These are phyloP conservation scores for Araneus ventricosus DNA, from an alignment of 1,140 invertebrate genomes.

Conservation along the genomic window DNA sequence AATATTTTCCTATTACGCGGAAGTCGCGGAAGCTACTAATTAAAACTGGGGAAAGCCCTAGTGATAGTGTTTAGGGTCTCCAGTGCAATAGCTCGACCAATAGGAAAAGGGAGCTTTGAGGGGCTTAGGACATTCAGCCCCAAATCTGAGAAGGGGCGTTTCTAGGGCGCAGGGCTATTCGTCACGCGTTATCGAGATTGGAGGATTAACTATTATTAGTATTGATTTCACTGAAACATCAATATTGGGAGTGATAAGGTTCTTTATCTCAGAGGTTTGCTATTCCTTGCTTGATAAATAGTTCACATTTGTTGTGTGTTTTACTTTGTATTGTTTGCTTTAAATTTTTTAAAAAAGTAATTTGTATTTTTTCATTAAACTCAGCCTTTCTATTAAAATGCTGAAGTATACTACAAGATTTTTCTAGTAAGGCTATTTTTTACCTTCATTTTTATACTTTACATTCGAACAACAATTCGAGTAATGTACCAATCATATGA, in stretches of 20 bases:
- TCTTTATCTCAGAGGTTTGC: too few species aligned
- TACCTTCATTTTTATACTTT: too few species aligned
- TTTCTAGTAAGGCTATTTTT: too few species aligned
- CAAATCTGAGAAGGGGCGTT: neutral
- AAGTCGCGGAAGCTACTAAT: constrained; percentile 43
- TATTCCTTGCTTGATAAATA: too few species aligned
- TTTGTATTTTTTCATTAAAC: too few species aligned
- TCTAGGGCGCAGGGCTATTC: constrained; percentile 13
- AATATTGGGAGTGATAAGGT: neutral
- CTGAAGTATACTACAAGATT: too few species aligned
- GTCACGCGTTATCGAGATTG: constrained; percentile 30
- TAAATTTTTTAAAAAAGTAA: too few species aligned
- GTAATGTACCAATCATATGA: too few species aligned
- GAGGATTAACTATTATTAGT: constrained; percentile 23
- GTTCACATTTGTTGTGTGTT: too few species aligned
- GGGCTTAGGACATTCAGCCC: constrained; percentile 35
- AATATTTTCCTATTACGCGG: constrained; percentile 39
- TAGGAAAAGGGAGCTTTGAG: constrained; percentile 25
- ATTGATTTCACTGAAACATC: neutral
- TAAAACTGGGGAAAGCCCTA: constrained; percentile 38
- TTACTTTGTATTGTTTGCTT: too few species aligned
- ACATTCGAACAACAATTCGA: too few species aligned
- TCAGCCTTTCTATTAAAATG: too few species aligned
- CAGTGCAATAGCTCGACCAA: neutral
- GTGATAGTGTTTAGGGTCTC: constrained; percentile 16